Evolutionary conservation across 2,113 vertebrate genomes (phyloP).

Genomic region (Marmota monax): DNA sequence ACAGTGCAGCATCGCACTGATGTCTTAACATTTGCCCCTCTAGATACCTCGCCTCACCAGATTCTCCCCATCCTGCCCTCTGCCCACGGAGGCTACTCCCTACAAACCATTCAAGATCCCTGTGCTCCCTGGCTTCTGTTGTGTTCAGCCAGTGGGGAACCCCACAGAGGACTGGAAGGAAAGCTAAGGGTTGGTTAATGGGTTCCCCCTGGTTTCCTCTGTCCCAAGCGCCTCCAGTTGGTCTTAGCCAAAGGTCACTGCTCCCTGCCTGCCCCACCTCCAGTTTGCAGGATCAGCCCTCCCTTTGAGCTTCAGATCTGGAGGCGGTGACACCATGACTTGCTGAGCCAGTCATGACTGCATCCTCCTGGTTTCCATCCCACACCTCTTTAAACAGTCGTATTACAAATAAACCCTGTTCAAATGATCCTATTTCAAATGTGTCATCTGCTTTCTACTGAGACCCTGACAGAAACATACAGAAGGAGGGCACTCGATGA

Average conservation of each 20-base stretch:
- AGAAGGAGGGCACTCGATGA: slow-evolving; percentile 23
- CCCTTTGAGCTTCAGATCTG: not conserved
- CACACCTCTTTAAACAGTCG: not conserved
- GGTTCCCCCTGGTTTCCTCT: not conserved
- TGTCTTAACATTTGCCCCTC: not conserved
- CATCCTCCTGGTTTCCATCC: not conserved
- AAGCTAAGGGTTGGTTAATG: not conserved
- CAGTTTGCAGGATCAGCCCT: not conserved
- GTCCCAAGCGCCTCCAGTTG: not conserved
- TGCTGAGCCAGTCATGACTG: not conserved
- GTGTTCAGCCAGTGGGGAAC: not conserved
- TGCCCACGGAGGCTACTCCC: not conserved
- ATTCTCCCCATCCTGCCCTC: not conserved
- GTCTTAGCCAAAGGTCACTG: not conserved
- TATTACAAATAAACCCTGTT: not conserved
- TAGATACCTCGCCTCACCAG: not conserved
- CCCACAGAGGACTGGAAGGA: not conserved
- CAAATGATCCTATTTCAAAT: not conserved
- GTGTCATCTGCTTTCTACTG: not conserved
- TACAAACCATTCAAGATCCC: not conserved
- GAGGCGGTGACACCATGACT: not conserved
- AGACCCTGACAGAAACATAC: not conserved
- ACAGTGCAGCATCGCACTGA: not conserved
- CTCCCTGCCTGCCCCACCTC: not conserved
- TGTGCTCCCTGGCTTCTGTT: not conserved